Evolutionary conservation across 2,888 invertebrate genomes (phyloP).

Genomic region (Parnassius glacialis): DNA sequence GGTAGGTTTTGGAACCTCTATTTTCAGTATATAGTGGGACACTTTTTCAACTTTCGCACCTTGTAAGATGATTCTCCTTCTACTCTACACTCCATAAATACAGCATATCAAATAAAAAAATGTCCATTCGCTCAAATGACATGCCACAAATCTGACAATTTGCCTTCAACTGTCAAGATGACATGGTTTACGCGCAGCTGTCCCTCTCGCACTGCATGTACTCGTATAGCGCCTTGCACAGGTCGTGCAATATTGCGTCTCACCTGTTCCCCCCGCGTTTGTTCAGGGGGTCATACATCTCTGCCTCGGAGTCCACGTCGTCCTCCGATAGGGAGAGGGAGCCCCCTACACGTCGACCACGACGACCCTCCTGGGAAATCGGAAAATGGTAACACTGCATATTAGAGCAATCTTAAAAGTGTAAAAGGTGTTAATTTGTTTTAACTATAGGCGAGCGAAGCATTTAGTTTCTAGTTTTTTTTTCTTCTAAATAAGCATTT

Average conservation of each 20-base stretch:
- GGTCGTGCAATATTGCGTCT: slow-evolving; percentile 70
- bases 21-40: no score
- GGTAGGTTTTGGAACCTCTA: no score
- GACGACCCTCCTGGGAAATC: slow-evolving; percentile 73
- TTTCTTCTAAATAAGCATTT: no score
- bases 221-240: slow-evolving; percentile 72
- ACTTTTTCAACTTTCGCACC: no score
- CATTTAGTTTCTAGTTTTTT: background rate
- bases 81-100: no score
- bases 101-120: background rate
- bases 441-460: background rate
- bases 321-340: slow-evolving; percentile 91
- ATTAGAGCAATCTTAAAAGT: background rate
- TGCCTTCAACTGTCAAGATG: background rate
- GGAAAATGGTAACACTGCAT: background rate
- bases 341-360: slow-evolving; percentile 86
- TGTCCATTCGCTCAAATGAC: slow-evolving; percentile 4
- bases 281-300: slow-evolving; percentile 71
- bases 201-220: slow-evolving; percentile 44
- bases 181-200: slow-evolving; percentile 27
- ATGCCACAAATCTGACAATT: slow-evolving; percentile 1
- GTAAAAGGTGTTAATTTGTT: background rate
- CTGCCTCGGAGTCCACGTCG: slow-evolving; percentile 87
- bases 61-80: no score
- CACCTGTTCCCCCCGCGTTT: slow-evolving; percentile 70